A percentile compares a stretch with the other conserved stretches of the same genome.
phyloP scores from a whole-genome alignment of 64 coral and sea anemone species.

The Pachyseris speciosa region DNA sequence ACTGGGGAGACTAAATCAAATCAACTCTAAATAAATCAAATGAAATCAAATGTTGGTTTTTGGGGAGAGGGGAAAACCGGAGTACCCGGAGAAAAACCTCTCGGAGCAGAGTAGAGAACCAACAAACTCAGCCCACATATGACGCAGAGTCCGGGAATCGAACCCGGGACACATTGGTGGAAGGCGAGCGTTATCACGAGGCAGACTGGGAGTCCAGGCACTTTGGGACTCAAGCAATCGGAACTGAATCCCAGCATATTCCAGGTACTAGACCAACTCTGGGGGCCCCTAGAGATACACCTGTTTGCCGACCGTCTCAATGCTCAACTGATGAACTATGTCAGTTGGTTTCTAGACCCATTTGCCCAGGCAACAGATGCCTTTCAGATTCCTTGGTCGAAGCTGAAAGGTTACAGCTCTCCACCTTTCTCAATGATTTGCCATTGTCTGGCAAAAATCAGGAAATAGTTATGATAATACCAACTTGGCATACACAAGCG shows the following conservation, averaged over 20 bases:
- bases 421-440: too few relatives aligned
- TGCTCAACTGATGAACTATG: not conserved
- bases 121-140: too few relatives aligned
- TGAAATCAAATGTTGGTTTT: too few relatives aligned
- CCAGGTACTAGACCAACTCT: not conserved
- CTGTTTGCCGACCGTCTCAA: slow-evolving; percentile 38
- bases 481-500: slow-evolving; percentile 31
- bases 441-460: too few relatives aligned
- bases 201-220: slow-evolving; percentile 57
- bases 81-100: too few relatives aligned
- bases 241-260: slow-evolving; percentile 7
- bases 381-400: not conserved
- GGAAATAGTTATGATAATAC: slow-evolving; percentile 20
- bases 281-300: slow-evolving; percentile 5
- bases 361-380: slow-evolving; percentile 10
- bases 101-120: too few relatives aligned
- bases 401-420: not conserved
- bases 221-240: slow-evolving; percentile 37
- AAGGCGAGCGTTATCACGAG: too few relatives aligned
- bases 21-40: too few relatives aligned
- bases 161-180: too few relatives aligned
- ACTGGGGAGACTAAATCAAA: too few relatives aligned
- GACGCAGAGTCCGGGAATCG: too few relatives aligned
- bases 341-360: slow-evolving; percentile 40
- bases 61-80: too few relatives aligned